Evolutionary conservation across 2,888 invertebrate genomes (phyloP), one percentile per base, ranked within the genome.

Genomic region (Drosophila quasianomalipes): DNA sequence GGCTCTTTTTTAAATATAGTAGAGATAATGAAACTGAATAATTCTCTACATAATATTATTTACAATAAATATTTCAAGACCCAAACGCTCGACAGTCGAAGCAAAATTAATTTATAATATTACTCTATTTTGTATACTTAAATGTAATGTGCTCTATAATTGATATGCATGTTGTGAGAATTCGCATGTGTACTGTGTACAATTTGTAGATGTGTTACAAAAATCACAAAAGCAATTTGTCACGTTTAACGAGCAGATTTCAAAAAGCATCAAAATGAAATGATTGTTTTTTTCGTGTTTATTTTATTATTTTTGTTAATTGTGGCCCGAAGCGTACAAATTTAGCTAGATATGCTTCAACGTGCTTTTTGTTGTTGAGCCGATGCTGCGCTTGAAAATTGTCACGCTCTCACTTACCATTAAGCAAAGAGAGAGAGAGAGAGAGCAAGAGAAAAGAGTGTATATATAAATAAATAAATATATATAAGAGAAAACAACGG

Each of bases 401-500:
- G 78, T 70, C 71, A 78, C 79, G 79, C 79, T 78, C 74, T 79
- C 74, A 74, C 78, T 70, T 55, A 44, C 14, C 44, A 19, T 52
- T 57, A 53, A 28, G 4, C 33, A 16, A n/a, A 31, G 22, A 37
- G 41, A 49, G 22, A 33, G 39, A 39, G 37, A 37, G 14, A 37
- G 35, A 22, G 14, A 37, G 37, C 16, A 4, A 37, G 35, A 35
- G 0, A 1, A 16, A 6, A 37, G 37, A 19, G 37, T 6, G 3
- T 37, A 37, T 37, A 16, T 6, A 14, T 37, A 35, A 12, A 35
- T 4, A 12, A 1, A 35, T 35, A 35, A 4, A 33, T 35, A 35
- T 35, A 14, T 4, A 4, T 33, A 31, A 12, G 33, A 33, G 33
- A 33, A 33, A 33, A 12, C 12, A 33, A 12, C 12, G 33, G 10